Evolutionary conservation across 2,797 vertebrate species (phyloP).

Genomic region (Danionella dracula): DNA sequence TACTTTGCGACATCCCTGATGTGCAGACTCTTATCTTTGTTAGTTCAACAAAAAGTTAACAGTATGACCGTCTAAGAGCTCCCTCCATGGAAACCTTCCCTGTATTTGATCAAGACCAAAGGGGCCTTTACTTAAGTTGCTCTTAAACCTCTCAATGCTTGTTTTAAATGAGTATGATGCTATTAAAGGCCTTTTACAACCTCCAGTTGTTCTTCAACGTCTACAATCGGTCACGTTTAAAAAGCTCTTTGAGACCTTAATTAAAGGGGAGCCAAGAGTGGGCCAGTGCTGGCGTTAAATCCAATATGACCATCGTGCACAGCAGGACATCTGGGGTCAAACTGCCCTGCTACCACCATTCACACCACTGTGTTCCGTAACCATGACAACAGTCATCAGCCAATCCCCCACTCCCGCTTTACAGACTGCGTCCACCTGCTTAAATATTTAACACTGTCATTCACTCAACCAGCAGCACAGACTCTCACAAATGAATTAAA

Average conservation of each 20-base stretch:
- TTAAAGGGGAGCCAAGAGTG: constrained; percentile 31
- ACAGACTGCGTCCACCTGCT: constrained; percentile 18
- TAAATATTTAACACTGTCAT: constrained; percentile 36
- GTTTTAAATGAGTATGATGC: constrained; percentile 25
- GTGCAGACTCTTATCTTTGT: too few species aligned
- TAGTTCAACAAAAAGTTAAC: too few species aligned
- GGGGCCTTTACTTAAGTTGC: neutral
- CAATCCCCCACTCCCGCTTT: neutral
- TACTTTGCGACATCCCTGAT: too few species aligned
- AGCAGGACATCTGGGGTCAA: constrained; percentile 27
- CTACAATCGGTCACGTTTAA: constrained; percentile 30
- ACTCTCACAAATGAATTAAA: constrained; percentile 13
- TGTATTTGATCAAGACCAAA: neutral
- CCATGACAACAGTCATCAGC: constrained; percentile 26
- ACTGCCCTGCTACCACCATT: constrained; percentile 13
- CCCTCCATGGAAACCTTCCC: neutral
- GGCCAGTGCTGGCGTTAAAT: constrained; percentile 16
- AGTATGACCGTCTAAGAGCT: neutral
- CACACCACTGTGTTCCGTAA: neutral
- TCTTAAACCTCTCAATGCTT: neutral
- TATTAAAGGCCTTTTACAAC: constrained; percentile 30
- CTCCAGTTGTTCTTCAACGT: neutral
- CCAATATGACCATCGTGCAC: constrained; percentile 18
- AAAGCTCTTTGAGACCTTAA: constrained; percentile 30
- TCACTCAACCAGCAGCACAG: neutral